A percentile compares a stretch with the other conserved stretches of the same genome.
Evolutionary conservation across 2,797 vertebrate species (phyloP).

Genomic region (Nothura maculosa): DNA sequence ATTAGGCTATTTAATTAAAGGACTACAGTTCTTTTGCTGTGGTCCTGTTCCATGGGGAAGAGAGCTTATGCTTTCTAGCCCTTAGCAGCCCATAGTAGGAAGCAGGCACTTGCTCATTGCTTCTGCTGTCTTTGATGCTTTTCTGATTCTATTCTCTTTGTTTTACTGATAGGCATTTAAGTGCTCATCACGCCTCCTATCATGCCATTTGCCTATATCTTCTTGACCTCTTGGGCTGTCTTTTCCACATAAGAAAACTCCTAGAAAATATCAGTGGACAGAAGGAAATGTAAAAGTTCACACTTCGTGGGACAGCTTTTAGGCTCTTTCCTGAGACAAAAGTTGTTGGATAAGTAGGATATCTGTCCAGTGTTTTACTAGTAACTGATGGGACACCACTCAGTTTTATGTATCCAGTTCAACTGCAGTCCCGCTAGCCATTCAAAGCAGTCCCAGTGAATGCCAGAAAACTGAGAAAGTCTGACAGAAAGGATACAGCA

Average conservation of each 20-base stretch:
- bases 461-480: background rate
- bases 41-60: constrained; percentile 12
- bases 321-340: background rate
- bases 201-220: background rate
- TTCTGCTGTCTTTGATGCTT: constrained; percentile 15
- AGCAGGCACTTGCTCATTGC: constrained; percentile 17
- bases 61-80: constrained; percentile 15
- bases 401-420: background rate
- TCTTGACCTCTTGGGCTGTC: background rate
- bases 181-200: rapidly evolving
- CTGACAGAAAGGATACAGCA: background rate
- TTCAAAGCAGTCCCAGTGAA: background rate
- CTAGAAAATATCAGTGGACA: background rate
- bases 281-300: background rate
- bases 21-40: constrained; percentile 34
- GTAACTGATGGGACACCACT: background rate
- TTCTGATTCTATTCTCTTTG: constrained; percentile 12
- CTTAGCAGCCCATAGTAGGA: constrained; percentile 7
- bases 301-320: background rate
- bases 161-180: background rate
- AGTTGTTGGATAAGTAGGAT: background rate
- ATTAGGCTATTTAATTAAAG: background rate
- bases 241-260: background rate
- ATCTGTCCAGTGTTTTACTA: background rate
- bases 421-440: background rate